Percentiles rank a stretch among this genome's conserved stretches.
Conservation (phyloP, 2,888 invertebrate genomes). For the Meandrusa payeni region DNA sequence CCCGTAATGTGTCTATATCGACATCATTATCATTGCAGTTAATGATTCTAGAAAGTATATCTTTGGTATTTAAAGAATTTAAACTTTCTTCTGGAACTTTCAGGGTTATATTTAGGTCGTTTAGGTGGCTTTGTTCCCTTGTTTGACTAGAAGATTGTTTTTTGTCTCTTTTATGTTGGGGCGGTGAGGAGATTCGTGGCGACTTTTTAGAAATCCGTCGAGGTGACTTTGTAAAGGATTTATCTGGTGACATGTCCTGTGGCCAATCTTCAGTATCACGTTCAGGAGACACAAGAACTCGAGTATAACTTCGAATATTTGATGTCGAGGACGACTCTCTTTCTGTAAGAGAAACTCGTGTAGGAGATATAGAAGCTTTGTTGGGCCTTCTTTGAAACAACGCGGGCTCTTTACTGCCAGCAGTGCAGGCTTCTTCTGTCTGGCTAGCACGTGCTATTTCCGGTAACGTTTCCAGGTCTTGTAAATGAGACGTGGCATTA, state of each 20-base stretch:
- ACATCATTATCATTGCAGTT: slow-evolving; percentile 67
- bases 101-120: slow-evolving; percentile 66
- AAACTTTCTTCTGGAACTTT: slow-evolving; percentile 69
- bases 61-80: slow-evolving; percentile 60
- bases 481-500: slow-evolving; percentile 39
- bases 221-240: slow-evolving; percentile 49
- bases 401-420: slow-evolving; percentile 66
- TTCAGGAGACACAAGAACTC: slow-evolving; percentile 67
- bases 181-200: slow-evolving; percentile 40
- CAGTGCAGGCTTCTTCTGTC: slow-evolving; percentile 51
- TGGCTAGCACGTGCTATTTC: slow-evolving; percentile 62
- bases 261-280: slow-evolving; percentile 40
- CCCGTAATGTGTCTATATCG: slow-evolving; percentile 71
- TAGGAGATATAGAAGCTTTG: slow-evolving; percentile 37
- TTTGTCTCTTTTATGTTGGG: slow-evolving; percentile 54
- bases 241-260: slow-evolving; percentile 31
- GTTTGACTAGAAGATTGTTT: slow-evolving; percentile 49
- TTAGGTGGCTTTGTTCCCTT: slow-evolving; percentile 36
- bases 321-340: slow-evolving; percentile 1
- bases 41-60: slow-evolving; percentile 67
- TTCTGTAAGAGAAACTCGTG: slow-evolving; percentile 17
- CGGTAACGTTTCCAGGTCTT: slow-evolving; percentile 51
- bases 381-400: slow-evolving; percentile 68
- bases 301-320: slow-evolving; percentile 53
- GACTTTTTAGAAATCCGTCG: slow-evolving; percentile 45